Base-by-base conservation (phyloP, 2,797 vertebrate genomes). In the Octomys mimax region DNA sequence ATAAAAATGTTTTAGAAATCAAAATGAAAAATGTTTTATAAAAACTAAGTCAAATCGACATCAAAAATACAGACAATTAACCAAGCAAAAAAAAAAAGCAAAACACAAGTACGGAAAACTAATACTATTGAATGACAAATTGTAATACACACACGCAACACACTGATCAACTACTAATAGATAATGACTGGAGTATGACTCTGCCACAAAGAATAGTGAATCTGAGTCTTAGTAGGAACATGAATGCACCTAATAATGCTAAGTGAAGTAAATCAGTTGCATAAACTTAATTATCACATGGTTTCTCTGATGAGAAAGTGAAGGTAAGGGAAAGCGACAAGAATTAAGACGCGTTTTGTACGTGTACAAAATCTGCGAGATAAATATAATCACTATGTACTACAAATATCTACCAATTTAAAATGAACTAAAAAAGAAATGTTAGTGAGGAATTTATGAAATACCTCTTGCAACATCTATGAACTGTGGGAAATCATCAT, bases 31-130 rank as follows among this genome's bases (percentile, higher is more conserved):
- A 46, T 73, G 70, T 57, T 28, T 78, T 54, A 64, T 36, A 24
- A n/a, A 86, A 95, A 49, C 8, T 31, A 81, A 73, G 70, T 31
- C 5, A 77, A 92, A 89, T n/a, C 22, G 81, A 70, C 61, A 85
- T 39, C 11, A 87, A 84, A 24, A 84, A 71, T 57, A 59, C 39
- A 46, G 33, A 61, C 89, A 87, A 52, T 78, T 68, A 94, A 59
- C 46, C 73, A 87, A 64, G 92, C 36, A 49, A 49, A 49, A 49
- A 61, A 89, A 85, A 73, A 57, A 7, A 75, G 28, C 46, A 64
- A 79, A 81, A 57, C 36, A 87, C 14, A 86, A 36, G 54, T 71
- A 77, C 1, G 77, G 62, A 71, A 70, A 71, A 71, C 42, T 81
- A 71, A 89, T 9, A n/a, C 4, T 16, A 62, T 64, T 28, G 82